Percentiles rank a stretch among this genome's conserved stretches.
phyloP scores from a whole-genome alignment of 1,140 invertebrate genomes.

The Drosophila pandora region DNA sequence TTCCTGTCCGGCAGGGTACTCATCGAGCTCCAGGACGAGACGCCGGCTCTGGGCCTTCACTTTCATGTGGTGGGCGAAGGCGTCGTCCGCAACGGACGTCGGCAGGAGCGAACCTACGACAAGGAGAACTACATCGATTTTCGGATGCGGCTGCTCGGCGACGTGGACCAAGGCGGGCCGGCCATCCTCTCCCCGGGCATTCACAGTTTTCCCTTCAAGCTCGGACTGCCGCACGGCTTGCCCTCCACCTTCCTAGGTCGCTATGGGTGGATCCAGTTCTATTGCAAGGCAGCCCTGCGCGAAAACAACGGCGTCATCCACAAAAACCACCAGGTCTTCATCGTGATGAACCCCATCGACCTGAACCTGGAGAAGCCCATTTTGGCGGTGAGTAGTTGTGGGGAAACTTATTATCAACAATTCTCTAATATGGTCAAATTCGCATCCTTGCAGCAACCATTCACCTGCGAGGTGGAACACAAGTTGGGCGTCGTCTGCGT shows the following conservation, averaged over 20 bases:
- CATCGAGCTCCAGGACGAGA: slow-evolving; percentile 96
- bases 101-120: slow-evolving; percentile 93
- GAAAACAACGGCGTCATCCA: slow-evolving; percentile 95
- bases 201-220: slow-evolving; percentile 97
- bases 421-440: slow-evolving; percentile 15
- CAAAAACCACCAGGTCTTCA: slow-evolving; percentile 98
- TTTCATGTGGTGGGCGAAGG: slow-evolving; percentile 97
- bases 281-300: slow-evolving; percentile 94
- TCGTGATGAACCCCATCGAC: slow-evolving; percentile 98
- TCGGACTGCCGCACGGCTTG: slow-evolving; percentile 94
- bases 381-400: slow-evolving; percentile 88
- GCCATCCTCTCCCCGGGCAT: slow-evolving; percentile 96
- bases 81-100: slow-evolving; percentile 90
- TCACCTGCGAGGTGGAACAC: slow-evolving; percentile 95
- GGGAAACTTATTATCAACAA: not conserved
- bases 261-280: slow-evolving; percentile 98
- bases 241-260: slow-evolving; percentile 97
- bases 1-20: slow-evolving; percentile 96
- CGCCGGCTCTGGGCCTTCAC: slow-evolving; percentile 94
- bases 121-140: slow-evolving; percentile 98
- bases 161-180: slow-evolving; percentile 90
- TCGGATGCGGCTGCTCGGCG: slow-evolving; percentile 95
- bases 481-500: slow-evolving; percentile 93
- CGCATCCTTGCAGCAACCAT: slow-evolving; percentile 89
- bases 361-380: slow-evolving; percentile 95